Evolutionary conservation across 1,140 invertebrate species (phyloP).

Genomic region (Tetragnatha versicolor): DNA sequence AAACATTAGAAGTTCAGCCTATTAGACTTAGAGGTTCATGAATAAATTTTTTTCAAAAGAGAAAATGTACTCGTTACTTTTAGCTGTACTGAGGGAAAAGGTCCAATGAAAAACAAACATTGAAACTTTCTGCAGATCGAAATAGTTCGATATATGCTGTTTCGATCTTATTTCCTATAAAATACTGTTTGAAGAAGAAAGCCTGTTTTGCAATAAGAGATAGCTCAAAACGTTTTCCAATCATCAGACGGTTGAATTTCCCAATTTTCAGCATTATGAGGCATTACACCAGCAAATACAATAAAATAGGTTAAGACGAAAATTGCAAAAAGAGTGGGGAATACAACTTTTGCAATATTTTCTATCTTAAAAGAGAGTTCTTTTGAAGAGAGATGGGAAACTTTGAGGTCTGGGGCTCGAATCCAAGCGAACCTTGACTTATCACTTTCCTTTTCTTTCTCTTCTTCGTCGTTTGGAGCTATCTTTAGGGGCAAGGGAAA

Average conservation of each 20-base stretch:
- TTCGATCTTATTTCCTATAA: no score
- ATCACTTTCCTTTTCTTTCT: background rate
- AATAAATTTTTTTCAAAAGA: no score
- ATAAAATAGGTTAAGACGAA: conserved; percentile 43
- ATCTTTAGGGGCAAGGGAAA: background rate
- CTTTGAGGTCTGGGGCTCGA: background rate
- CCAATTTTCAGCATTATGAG: conserved; percentile 37
- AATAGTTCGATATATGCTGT: no score
- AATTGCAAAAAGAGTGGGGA: conserved; percentile 26
- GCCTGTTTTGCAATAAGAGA: background rate
- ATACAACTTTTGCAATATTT: conserved; percentile 35
- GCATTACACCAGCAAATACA: conserved; percentile 30
- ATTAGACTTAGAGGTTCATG: no score
- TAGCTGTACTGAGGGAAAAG: no score
- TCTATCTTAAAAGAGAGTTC: conserved; percentile 49
- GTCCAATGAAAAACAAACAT: no score
- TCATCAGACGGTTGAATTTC: conserved; percentile 19
- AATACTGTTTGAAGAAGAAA: background rate
- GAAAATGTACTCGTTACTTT: no score
- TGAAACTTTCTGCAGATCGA: no score
- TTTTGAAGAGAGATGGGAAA: conserved; percentile 2
- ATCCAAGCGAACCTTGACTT: conserved; percentile 39
- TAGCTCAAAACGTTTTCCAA: background rate
- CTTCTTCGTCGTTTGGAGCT: conserved; percentile 15
- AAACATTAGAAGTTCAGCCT: no score